Base-by-base conservation (phyloP, 2,797 vertebrate genomes). In the Muscicapa comitata region DNA sequence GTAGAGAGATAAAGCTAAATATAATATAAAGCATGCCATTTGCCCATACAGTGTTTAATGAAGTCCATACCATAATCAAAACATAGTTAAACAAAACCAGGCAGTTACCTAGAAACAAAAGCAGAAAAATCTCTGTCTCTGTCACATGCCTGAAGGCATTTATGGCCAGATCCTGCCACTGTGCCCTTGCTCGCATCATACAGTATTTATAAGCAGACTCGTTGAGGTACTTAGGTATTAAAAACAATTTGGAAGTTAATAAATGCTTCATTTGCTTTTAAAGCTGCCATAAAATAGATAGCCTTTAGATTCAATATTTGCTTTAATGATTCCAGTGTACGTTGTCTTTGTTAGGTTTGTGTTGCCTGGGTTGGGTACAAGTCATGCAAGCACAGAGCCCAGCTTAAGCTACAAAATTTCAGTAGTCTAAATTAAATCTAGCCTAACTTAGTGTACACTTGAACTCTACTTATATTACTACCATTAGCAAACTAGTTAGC, bases 101-200 rank as follows among this genome's bases (percentile, higher is more conserved):
- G 29, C 70, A 84, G 97, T 98, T 93, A 97, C 97, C 95, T 97
- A 97, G 97, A 96, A 97, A 97, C 97, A 86, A 95, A 88, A 95
- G 95, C 90, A 76, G 51, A 88, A 70, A 71, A 91, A 82, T 93
- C 68, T 90, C 75, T 95, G 62, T 86, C 71, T 97, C 79, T 89
- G 9, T 92, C 78, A 83, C 81, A 68, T 78, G 81, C 37, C 61
- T 59, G 33, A 73, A 91, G 86, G 40, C 17, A 0, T 92, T 94
- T 90, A 62, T 63, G 78, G 70, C 74, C 91, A 72, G 54, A 91
- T 86, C 66, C 78, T 93, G 55, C 61, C 55, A 11, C 58, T 35
- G 31, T 40, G 65, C n/a, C 57, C 48, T 77, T 45, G 50, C 21
- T 94, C 31, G 31, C 38, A 31, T 20, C 0, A 1, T 63, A n/a